Evolutionary conservation across 2,113 vertebrate genomes (phyloP), one percentile per base, ranked within the genome.

Genomic region (Prolemur simus): DNA sequence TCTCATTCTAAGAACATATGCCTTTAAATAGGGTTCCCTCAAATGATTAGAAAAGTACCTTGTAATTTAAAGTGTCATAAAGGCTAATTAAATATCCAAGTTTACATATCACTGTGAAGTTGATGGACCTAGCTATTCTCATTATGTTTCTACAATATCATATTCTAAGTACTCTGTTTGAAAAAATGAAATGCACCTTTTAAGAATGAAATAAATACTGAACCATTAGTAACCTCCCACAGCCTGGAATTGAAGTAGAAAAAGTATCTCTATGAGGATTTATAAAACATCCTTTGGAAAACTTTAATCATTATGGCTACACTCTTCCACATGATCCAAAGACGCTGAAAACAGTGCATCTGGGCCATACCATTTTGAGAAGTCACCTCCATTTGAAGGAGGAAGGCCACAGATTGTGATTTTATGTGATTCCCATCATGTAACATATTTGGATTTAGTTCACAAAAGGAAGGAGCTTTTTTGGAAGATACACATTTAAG

Each of bases 221-320:
- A 95, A 68, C 66, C 17, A 14, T 91, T 63, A 86, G 73, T 74
- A 80, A 89, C 37, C n/a, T 90, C n/a, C n/a, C 54, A 69, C 37
- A 52, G 29, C 34, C 54, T 94, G 34, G 32, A 92, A 94, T 8
- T 71, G 32, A 96, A 90, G 94, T 52, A 78, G 58, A 94, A 84
- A 93, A 93, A 68, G 74, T 91, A 39, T 96, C n/a, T 29, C 85
- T 69, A n/a, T 9, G 54, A 87, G 68, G 23, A 86, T 66, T 80
- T 90, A 73, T 78, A 87, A 94, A 91, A 45, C 58, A 81, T 89
- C 66, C 76, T 89, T 87, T 91, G 74, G 94, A 87, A 95, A 94
- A 96, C 23, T 81, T 96, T 89, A 89, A 94, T 98, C 83, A 87
- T 45, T 87, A 58, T 96, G 71, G 27, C 18, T 87, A 1, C 25